Conservation (phyloP, 2,888 invertebrate species). For the Steromphala cineraria region DNA sequence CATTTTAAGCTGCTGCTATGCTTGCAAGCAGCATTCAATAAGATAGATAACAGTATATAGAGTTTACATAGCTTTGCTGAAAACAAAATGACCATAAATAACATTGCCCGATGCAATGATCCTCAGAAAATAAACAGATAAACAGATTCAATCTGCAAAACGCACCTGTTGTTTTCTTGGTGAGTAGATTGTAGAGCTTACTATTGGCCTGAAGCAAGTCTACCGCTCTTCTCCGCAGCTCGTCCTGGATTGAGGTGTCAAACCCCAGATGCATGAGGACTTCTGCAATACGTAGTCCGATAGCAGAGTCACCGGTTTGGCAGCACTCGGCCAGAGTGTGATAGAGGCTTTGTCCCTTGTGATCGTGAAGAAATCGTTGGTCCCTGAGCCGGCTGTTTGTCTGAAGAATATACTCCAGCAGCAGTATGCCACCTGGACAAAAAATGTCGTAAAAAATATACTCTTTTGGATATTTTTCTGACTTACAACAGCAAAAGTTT, state of each 20-base stretch:
- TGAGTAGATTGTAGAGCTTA: background rate
- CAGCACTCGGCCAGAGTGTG: slow-evolving; percentile 43
- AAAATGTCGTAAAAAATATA: background rate
- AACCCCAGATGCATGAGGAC: background rate
- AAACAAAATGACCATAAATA: too few relatives aligned
- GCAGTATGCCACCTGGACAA: slow-evolving; percentile 29
- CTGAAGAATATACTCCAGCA: slow-evolving; percentile 21
- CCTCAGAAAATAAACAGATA: too few relatives aligned
- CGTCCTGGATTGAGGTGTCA: background rate
- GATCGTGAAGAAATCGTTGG: slow-evolving; percentile 19
- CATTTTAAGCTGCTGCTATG: too few relatives aligned
- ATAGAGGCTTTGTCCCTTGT: slow-evolving; percentile 33
- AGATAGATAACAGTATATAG: too few relatives aligned
- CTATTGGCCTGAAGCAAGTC: background rate
- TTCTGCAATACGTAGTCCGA: slow-evolving; percentile 36
- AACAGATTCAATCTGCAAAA: background rate
- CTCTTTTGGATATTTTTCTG: too few relatives aligned
- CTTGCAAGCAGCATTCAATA: too few relatives aligned
- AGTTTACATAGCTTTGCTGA: too few relatives aligned
- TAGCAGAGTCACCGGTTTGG: slow-evolving; percentile 29
- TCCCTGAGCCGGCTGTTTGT: background rate
- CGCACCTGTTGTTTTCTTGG: slow-evolving; percentile 25
- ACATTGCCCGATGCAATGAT: too few relatives aligned
- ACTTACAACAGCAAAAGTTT: too few relatives aligned
- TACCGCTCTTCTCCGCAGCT: background rate